Conservation (phyloP, 2,888 invertebrate genomes). For the Ormyrus pomaceus region DNA sequence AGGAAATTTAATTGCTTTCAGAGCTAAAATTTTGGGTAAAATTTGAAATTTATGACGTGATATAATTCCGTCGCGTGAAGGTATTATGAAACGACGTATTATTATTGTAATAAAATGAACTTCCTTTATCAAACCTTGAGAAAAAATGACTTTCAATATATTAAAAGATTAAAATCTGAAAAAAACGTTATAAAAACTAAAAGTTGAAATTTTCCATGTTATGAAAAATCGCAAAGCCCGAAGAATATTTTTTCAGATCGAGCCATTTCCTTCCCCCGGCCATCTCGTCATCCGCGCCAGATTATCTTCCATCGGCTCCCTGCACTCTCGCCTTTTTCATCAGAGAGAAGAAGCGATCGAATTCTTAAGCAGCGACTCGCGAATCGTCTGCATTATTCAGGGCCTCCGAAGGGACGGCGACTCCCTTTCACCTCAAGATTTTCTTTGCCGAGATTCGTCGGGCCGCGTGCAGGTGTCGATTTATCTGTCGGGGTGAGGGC, state of each 20-base stretch:
- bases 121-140: too few relatives aligned
- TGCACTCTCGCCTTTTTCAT: conserved; percentile 30
- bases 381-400: conserved; percentile 72
- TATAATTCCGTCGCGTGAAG: too few relatives aligned
- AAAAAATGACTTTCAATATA: too few relatives aligned
- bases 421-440: conserved; percentile 24
- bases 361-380: conserved; percentile 65
- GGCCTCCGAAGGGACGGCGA: conserved; percentile 58
- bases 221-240: not conserved
- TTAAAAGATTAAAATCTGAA: not conserved
- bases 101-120: too few relatives aligned
- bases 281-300: not conserved
- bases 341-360: conserved; percentile 62
- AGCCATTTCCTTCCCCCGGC: conserved; percentile 17
- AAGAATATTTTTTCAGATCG: conserved; percentile 9
- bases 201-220: not conserved
- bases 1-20: too few relatives aligned
- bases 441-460: conserved; percentile 56
- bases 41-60: too few relatives aligned
- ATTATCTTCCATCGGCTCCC: not conserved
- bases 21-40: too few relatives aligned
- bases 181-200: not conserved
- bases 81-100: too few relatives aligned
- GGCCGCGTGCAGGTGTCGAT: conserved; percentile 68
- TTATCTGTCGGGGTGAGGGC: conserved; percentile 57